Base-by-base conservation (phyloP, 2,113 vertebrate species). In the Catagonus wagneri region DNA sequence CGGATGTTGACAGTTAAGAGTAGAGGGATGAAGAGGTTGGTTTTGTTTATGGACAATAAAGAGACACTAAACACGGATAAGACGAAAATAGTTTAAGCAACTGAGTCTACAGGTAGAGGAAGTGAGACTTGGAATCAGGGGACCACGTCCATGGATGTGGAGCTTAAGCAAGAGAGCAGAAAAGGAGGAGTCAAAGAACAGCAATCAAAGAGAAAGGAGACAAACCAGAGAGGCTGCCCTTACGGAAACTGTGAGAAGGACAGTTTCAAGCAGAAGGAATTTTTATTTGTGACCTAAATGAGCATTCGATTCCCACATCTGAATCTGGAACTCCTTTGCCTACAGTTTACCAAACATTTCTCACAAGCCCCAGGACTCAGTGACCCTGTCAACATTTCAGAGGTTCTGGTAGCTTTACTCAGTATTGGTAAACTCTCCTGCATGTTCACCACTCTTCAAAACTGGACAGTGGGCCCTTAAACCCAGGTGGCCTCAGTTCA, bases 21-120 rank as follows among this genome's bases (percentile, higher is more conserved):
- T 19, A 36, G 69, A 89, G 17, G 52, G 19, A 23, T 69, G 14
- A 86, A 44, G 60, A 94, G 19, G 4, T 80, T 75, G 54, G 17
- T 68, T 96, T 93, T 95, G 15, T 89, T 78, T 74, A 27, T 66
- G 44, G n/a, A 27, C 50, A 85, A 90, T 88, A 25, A 75, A 68
- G 23, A 83, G 27, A 39, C 56, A 56, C 1, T 34, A 39, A 80
- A 44, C 1, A 2, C 7, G 19, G 56, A 66, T 56, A 74, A 39
- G 54, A 78, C 66, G 29, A 79, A 90, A 79, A 65, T 14, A 52
- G 20, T 91, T 79, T 52, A 92, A 92, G 44, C 17, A 93, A 89
- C 20, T 85, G 50, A 81, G 71, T 66, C 20, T 89, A 23, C 22
- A 92, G 60, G 23, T 20, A 86, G 58, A 83, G 65, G 13, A 81